Evolutionary conservation across 1,140 invertebrate genomes (phyloP).

Genomic region (Lycorma delicatula): DNA sequence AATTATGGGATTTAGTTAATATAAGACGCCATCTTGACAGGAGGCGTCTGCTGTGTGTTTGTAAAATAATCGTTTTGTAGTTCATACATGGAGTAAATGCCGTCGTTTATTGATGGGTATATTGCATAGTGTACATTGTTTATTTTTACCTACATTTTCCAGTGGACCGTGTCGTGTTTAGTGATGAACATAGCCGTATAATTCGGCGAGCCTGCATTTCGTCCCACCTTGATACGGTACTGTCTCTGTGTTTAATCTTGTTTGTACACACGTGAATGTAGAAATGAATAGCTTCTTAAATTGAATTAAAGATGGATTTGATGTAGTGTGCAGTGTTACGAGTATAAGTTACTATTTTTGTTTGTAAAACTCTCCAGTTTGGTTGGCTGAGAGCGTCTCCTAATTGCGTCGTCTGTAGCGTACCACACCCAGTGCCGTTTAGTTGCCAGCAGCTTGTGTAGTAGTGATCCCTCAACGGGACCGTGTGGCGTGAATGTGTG

Average conservation of each 20-base stretch:
- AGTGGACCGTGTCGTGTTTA: constrained; percentile 2
- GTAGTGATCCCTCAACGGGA: constrained; percentile 17
- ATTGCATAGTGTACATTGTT: constrained; percentile 7
- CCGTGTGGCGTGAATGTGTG: constrained; percentile 15
- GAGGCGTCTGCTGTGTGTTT: constrained; percentile 26
- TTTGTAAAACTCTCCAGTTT: constrained; percentile 28
- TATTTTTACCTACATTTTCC: background rate
- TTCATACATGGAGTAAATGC: constrained; percentile 11
- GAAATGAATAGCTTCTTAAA: constrained; percentile 42
- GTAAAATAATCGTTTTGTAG: constrained; percentile 22
- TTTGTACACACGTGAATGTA: constrained; percentile 43
- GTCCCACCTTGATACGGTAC: constrained; percentile 23
- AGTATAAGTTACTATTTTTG: constrained; percentile 38
- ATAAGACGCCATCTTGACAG: constrained; percentile 26
- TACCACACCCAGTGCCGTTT: constrained; percentile 41
- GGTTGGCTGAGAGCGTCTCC: constrained; percentile 22
- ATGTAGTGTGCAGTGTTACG: constrained; percentile 20
- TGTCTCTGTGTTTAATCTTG: constrained; percentile 42
- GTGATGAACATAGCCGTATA: constrained; percentile 6
- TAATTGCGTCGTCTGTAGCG: constrained; percentile 34
- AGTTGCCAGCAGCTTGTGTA: constrained; percentile 23
- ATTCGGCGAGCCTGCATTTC: constrained; percentile 19
- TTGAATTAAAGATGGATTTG: constrained; percentile 46
- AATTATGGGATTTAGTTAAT: constrained; percentile 19
- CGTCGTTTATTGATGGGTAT: constrained; percentile 12